Conservation (phyloP, 2,113 vertebrate genomes). For the Dicerorhinus sumatrensis region DNA sequence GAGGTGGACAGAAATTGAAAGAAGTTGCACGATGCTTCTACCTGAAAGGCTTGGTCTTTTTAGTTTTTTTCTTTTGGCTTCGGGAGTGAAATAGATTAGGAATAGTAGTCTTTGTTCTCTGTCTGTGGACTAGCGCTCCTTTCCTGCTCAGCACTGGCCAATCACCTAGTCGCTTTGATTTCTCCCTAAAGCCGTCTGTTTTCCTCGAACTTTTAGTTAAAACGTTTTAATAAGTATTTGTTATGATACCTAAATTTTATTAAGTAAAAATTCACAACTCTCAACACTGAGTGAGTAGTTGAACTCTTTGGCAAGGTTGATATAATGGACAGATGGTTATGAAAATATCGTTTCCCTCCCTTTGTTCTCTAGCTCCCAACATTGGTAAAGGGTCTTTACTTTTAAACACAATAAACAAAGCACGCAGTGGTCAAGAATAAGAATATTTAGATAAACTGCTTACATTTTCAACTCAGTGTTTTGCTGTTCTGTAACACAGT, state of each 20-base stretch:
- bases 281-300: not conserved
- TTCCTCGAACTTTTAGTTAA: conserved; percentile 50
- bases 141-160: conserved; percentile 45
- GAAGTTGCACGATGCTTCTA: not conserved
- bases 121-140: conserved; percentile 22
- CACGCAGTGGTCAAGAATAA: not conserved
- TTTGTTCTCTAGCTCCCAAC: conserved; percentile 52
- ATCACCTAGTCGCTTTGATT: conserved; percentile 52
- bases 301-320: not conserved
- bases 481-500: not conserved
- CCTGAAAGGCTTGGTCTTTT: not conserved
- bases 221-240: conserved; percentile 19
- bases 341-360: not conserved
- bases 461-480: not conserved
- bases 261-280: not conserved
- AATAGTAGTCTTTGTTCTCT: conserved; percentile 86
- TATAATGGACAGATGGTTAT: not conserved
- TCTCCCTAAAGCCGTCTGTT: not conserved
- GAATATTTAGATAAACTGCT: conserved; percentile 42
- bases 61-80: not conserved
- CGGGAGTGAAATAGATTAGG: not conserved
- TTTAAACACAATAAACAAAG: conserved; percentile 32
- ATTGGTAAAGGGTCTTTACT: not conserved
- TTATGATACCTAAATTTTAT: not conserved
- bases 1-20: not conserved